Evolutionary conservation across 2,888 invertebrate species (phyloP).

Genomic region (Sussaba pulchella): DNA sequence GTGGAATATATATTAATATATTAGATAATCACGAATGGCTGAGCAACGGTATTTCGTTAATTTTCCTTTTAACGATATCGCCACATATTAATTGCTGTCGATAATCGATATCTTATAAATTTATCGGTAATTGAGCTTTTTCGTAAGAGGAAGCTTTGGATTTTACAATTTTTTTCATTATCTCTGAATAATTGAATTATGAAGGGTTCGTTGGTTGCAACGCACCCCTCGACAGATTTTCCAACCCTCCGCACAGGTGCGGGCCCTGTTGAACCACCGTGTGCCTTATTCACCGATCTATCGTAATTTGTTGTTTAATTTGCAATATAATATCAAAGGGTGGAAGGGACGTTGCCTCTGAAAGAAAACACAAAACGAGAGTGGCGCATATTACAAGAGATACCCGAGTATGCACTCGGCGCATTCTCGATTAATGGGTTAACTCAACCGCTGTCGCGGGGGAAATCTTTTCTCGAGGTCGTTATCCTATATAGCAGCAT

Average conservation of each 20-base stretch:
- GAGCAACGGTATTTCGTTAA: background rate
- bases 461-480: constrained; percentile 28
- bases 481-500: background rate
- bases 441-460: constrained; percentile 20
- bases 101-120: background rate
- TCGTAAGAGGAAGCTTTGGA: too few relatives aligned
- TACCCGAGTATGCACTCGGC: constrained; percentile 9
- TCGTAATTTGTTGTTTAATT: constrained; percentile 25
- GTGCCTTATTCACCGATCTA: constrained; percentile 3
- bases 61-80: background rate
- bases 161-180: background rate
- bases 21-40: too few relatives aligned
- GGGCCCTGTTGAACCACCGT: constrained; percentile 1
- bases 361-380: background rate
- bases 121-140: too few relatives aligned
- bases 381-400: constrained; percentile 5
- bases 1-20: too few relatives aligned
- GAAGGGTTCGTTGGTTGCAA: background rate
- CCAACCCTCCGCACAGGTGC: constrained; percentile 3
- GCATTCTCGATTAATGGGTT: constrained; percentile 16
- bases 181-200: constrained; percentile 5
- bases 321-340: constrained; percentile 18
- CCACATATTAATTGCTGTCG: background rate
- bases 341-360: constrained; percentile 2
- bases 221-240: background rate